phyloP scores from a whole-genome alignment of 2,113 vertebrate genomes.

The Kryptolebias marmoratus region DNA sequence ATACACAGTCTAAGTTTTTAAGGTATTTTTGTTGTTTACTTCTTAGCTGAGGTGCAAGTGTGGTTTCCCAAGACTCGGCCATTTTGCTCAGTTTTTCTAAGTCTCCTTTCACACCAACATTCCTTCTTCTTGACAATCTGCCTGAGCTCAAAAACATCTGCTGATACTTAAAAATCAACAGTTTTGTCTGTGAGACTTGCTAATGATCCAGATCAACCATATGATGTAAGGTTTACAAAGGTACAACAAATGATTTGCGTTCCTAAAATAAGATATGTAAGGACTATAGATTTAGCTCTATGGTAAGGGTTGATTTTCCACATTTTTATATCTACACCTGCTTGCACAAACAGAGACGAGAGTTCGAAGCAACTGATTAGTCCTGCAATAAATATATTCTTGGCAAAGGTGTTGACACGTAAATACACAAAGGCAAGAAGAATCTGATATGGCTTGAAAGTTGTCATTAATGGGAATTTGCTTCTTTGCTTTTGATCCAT shows the following conservation, averaged over 20 bases:
- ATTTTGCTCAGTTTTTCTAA: conserved; percentile 58
- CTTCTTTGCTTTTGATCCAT: conserved; percentile 49
- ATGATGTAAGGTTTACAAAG: conserved; percentile 49
- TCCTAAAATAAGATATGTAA: conserved; percentile 23
- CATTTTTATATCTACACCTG: conserved; percentile 33
- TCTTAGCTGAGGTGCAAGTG: conserved; percentile 49
- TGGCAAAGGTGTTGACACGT: conserved; percentile 6
- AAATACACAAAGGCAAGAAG: background rate
- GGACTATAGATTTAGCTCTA: background rate
- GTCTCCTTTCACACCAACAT: conserved; percentile 41
- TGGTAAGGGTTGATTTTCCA: conserved; percentile 12
- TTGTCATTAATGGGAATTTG: conserved; percentile 46
- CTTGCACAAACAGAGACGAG: conserved; percentile 26
- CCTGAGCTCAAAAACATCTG: conserved; percentile 70
- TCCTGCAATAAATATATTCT: conserved; percentile 29
- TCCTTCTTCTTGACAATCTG: conserved; percentile 47
- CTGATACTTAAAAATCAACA: conserved; percentile 61
- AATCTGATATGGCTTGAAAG: conserved; percentile 7
- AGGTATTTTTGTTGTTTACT: conserved; percentile 41
- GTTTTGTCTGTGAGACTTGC: conserved; percentile 57
- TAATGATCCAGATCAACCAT: conserved; percentile 63
- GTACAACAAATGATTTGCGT: conserved; percentile 28
- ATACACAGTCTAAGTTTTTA: background rate
- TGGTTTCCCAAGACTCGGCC: conserved; percentile 51
- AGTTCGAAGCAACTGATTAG: conserved; percentile 43